A percentile compares a stretch with the other conserved stretches of the same genome.
Conservation (phyloP, 2,797 vertebrate species). For the Lutra lutra region DNA sequence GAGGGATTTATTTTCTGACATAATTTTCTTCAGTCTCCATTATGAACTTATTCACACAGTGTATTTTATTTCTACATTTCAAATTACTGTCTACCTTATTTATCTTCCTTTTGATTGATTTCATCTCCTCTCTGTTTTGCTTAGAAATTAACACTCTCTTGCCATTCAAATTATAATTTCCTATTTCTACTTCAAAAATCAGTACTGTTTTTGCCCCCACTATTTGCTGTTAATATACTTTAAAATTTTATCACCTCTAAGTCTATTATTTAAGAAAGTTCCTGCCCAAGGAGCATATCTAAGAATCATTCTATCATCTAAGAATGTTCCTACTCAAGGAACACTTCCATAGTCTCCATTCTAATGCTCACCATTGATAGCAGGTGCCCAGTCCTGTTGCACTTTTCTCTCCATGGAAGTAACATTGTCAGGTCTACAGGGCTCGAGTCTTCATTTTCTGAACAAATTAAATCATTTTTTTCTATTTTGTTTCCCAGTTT, state of each 20-base stretch:
- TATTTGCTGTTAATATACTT: not conserved
- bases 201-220: not conserved
- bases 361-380: not conserved
- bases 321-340: not conserved
- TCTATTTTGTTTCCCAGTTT: not conserved
- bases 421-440: not conserved
- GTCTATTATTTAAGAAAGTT: not conserved
- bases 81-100: not conserved
- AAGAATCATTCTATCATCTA: not conserved
- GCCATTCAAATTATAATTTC: not conserved
- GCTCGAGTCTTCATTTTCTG: not conserved
- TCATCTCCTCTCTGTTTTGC: not conserved
- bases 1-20: not conserved
- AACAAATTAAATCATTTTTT: not conserved
- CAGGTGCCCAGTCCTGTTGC: rapidly evolving
- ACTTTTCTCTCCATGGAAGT: not conserved
- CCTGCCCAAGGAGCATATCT: not conserved
- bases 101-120: not conserved
- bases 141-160: not conserved
- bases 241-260: not conserved
- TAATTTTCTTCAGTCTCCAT: not conserved
- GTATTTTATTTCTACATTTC: not conserved
- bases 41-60: not conserved
- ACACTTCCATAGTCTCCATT: not conserved
- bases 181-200: not conserved